These are phyloP conservation scores for Corapipo altera DNA, from an alignment of 2,113 vertebrate genomes.

Conservation along the genomic window DNA sequence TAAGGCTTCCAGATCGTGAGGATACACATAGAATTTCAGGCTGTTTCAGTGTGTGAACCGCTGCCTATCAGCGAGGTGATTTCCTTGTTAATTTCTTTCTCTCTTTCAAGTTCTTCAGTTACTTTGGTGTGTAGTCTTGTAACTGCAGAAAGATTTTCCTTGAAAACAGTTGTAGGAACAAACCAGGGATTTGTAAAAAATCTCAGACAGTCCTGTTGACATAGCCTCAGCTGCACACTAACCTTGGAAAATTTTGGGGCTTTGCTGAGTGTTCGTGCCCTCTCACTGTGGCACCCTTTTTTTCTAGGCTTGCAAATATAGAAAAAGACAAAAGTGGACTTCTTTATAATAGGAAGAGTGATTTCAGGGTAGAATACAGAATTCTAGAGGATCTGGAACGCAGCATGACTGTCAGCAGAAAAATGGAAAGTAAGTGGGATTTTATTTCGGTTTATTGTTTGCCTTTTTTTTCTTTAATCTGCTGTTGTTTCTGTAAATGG, in stretches of 20 bases:
- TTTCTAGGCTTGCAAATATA: slow-evolving; percentile 79
- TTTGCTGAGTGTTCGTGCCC: background rate
- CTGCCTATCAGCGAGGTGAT: background rate
- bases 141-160: background rate
- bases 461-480: background rate
- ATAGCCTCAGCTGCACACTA: background rate
- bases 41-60: background rate
- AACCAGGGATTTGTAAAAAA: background rate
- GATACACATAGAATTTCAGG: background rate
- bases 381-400: slow-evolving; percentile 80
- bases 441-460: background rate
- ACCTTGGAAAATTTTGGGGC: background rate
- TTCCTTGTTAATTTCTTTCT: background rate
- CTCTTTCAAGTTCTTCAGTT: background rate
- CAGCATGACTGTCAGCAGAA: slow-evolving; percentile 74
- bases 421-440: slow-evolving; percentile 79
- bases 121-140: background rate
- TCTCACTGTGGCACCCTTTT: slow-evolving; percentile 6
- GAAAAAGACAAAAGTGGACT: slow-evolving; percentile 81
- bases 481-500: background rate
- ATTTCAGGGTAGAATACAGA: slow-evolving; percentile 73
- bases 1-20: background rate
- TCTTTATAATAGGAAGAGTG: slow-evolving; percentile 79
- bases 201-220: background rate
- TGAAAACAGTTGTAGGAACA: background rate